phyloP scores from a whole-genome alignment of 2,888 invertebrate species.

The Quadroppia sp. region DNA sequence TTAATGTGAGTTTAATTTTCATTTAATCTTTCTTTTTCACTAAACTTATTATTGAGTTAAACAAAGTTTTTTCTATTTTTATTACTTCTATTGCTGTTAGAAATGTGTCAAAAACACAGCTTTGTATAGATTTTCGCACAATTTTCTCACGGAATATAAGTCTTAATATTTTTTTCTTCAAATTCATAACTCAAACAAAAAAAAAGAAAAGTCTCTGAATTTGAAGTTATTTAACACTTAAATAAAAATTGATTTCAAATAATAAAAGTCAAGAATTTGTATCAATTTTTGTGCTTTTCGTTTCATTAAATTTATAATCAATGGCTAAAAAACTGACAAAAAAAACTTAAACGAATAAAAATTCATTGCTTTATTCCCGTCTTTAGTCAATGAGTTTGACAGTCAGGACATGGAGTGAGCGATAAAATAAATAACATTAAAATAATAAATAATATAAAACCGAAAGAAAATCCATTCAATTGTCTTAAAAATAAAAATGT shows the following conservation, averaged over 20 bases:
- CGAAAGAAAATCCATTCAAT: background rate
- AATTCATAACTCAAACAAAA: background rate
- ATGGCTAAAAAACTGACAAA: background rate
- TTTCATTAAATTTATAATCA: background rate
- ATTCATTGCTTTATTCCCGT: background rate
- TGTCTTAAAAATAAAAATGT: background rate
- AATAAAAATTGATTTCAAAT: background rate
- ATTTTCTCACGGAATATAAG: too few species aligned
- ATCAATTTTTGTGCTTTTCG: background rate
- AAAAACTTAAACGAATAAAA: background rate
- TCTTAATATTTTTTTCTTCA: too few species aligned
- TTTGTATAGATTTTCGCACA: background rate
- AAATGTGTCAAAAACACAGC: slow-evolving; percentile 5
- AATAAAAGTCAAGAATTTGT: background rate
- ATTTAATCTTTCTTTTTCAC: background rate
- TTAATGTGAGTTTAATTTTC: background rate
- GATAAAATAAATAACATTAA: background rate
- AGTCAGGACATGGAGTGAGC: background rate
- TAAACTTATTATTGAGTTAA: background rate
- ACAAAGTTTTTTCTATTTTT: background rate
- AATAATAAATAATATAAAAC: background rate
- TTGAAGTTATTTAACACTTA: background rate
- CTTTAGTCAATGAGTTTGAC: background rate
- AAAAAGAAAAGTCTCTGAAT: background rate
- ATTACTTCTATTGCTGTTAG: background rate